Evolutionary conservation across 2,113 vertebrate genomes (phyloP).

Genomic region (Epinephelus cyanopodus): DNA sequence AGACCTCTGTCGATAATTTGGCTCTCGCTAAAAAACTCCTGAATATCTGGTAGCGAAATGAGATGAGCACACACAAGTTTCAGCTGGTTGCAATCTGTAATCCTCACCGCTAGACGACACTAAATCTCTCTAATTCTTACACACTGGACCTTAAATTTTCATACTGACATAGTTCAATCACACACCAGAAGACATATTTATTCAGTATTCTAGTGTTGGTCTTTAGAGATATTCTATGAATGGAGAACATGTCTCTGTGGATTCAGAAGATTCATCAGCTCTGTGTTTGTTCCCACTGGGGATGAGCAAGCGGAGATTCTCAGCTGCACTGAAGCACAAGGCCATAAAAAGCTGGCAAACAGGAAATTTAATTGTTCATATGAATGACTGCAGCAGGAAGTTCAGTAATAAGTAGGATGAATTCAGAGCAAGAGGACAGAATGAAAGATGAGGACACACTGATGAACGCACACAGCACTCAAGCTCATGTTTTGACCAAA

Average conservation of each 20-base stretch:
- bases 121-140: too few relatives aligned
- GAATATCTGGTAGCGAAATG: too few relatives aligned
- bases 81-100: too few relatives aligned
- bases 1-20: too few relatives aligned
- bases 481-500: constrained; percentile 26
- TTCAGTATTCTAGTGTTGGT: too few relatives aligned
- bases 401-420: constrained; percentile 36
- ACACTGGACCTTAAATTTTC: too few relatives aligned
- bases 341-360: not conserved
- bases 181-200: too few relatives aligned
- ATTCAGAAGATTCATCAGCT: not conserved
- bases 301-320: not conserved
- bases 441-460: constrained; percentile 5
- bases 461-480: not conserved
- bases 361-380: not conserved
- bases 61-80: too few relatives aligned
- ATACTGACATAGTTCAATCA: too few relatives aligned
- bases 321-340: not conserved
- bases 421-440: constrained; percentile 32
- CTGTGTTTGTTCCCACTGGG: not conserved
- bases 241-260: not conserved
- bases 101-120: too few relatives aligned
- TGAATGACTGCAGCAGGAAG: constrained; percentile 15
- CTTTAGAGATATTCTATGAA: not conserved
- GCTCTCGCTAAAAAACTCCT: too few relatives aligned